phyloP scores from a whole-genome alignment of 2,113 vertebrate genomes.

The Oryzias celebensis region DNA sequence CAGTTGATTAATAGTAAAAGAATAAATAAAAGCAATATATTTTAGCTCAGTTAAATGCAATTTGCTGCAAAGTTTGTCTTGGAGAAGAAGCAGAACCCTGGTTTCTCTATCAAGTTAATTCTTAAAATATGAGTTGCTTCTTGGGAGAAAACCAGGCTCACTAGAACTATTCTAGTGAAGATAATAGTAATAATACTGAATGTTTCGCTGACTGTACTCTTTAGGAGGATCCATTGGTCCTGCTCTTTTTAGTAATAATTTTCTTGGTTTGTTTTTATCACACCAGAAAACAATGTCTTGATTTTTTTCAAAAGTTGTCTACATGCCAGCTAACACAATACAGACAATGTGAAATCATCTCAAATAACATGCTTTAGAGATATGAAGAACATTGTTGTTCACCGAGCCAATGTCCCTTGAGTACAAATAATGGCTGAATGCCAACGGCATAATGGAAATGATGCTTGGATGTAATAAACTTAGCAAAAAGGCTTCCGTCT shows the following conservation, averaged over 20 bases:
- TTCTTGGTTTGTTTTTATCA: neutral
- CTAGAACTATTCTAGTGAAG: no score
- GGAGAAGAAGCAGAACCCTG: no score
- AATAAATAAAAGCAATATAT: no score
- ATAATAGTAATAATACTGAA: no score
- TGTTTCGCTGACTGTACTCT: no score
- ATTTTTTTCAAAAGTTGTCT: neutral
- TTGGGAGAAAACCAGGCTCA: no score
- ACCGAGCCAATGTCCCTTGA: slow-evolving; percentile 13
- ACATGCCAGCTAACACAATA: slow-evolving; percentile 9
- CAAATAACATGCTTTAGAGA: slow-evolving; percentile 28
- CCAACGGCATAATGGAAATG: slow-evolving; percentile 42
- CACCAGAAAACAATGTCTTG: no score
- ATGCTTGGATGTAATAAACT: slow-evolving; percentile 48
- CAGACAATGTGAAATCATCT: slow-evolving; percentile 22
- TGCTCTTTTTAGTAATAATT: neutral
- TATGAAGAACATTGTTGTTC: slow-evolving; percentile 8
- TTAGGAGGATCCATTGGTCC: neutral
- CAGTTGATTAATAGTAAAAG: no score
- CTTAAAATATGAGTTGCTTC: no score
- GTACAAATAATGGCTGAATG: slow-evolving; percentile 27
- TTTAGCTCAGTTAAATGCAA: no score
- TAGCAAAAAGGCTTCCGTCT: slow-evolving; percentile 33
- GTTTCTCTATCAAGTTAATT: no score
- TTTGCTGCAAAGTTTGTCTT: no score